Evolutionary conservation across 1,140 invertebrate species (phyloP), one percentile per base, ranked within the genome.

Genomic region (Zaprionus camerounensis): DNA sequence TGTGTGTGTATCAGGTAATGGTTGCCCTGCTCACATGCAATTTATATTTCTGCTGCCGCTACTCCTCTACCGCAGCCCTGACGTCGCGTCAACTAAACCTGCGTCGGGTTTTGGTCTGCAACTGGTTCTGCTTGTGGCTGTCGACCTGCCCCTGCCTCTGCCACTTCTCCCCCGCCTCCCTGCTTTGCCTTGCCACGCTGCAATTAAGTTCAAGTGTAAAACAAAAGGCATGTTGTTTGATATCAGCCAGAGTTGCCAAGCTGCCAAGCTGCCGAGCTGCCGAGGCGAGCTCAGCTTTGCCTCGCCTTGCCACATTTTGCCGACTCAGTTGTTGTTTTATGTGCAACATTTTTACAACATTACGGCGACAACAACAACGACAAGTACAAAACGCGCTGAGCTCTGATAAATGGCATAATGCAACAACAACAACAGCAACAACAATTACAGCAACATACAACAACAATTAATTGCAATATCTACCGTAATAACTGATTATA

Each of bases 201-300:
- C 84, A 87, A 87, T 87, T 87, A 87, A 88, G 84, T 83, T 87
- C 84, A 86, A 83, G 84, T 87, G 84, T 64, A 88, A 83, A 82
- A 87, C 84, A 87, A 87, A 88, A 88, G 84, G 71, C 84, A 87
- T 88, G 84, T 87, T 87, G 84, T 87, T 88, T 87, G 84, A 87
- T 87, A 88, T 87, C 84, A 66, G 70, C 51, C 58, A 49, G 36
- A 72, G 62, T 55, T 71, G 34, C 15, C 46, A 5, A 24, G 46
- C 53, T 15, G 26, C 65, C 36, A 5, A 24, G 46, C 53, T 71
- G 34, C 15, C 46, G 2, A 24, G 46, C 53, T 15, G 26, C 65
- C 36, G 12, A 36, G 28, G 20, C 31, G 46, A 41, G 17, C 57
- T 70, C 31, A 22, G 26, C 57, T 62, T 31, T 28, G 57, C 13